Evolutionary conservation across 2,113 vertebrate species (phyloP), one percentile per base, ranked within the genome.

Genomic region (Pterocles burchelli): DNA sequence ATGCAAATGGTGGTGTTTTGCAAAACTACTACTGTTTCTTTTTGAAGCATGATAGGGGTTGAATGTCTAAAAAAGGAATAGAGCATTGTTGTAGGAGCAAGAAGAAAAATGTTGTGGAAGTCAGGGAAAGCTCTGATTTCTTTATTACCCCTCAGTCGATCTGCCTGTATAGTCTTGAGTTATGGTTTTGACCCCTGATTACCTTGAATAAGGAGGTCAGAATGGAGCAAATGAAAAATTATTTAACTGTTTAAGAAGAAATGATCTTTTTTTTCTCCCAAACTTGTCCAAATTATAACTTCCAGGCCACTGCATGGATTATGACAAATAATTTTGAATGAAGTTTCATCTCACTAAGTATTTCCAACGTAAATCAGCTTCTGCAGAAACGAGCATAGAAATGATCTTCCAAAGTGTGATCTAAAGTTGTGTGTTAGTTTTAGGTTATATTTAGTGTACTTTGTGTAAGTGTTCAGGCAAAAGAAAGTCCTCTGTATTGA

Each of bases 21-120:
- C 68, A 49, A 24, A 75, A 29, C 17, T 36, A 6, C n/a, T 6
- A 0, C 11, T 70, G 21, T 22, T 20, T 46, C 8, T 24, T 51
- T 3, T 9, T 45, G 70, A 63, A 34, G 54, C 57, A 21, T 0
- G 0, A 12, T 49, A n/a, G 49, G n/a, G 34, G 10, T 3, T 51
- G 54, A 51, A 34, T 59, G 76, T 21, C 43, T 45, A 1, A 63
- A 28, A 62, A 7, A 7, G 45, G 45, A 84, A 8, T 18, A 43
- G 7, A 31, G 2, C 1, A 1, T 28, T 66, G 19, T 22, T 78
- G 9, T 15, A 36, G 48, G 22, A 41, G 52, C 51, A 76, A 63
- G 22, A 13, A 24, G 8, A 43, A 5, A 28, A 29, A 1, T 8
- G 1, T 36, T 75, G 45, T 29, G 20, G 22, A 52, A 51, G 11